Evolutionary conservation across 2,113 vertebrate genomes (phyloP).

Genomic region (Syngnathus scovelli): DNA sequence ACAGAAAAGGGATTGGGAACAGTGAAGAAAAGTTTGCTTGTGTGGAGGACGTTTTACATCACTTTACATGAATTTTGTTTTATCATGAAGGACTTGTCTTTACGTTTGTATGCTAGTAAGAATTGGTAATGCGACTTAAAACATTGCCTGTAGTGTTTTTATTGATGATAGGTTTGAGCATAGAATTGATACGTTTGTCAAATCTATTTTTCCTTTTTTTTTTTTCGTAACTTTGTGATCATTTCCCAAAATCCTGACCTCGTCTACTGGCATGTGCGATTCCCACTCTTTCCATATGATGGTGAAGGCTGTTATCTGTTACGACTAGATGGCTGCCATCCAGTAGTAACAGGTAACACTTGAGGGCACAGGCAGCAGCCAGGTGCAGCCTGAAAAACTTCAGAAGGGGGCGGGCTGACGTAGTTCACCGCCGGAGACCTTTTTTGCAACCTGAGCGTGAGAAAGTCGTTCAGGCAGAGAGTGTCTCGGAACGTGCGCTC

Average conservation of each 20-base stretch:
- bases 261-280: slow-evolving; percentile 10
- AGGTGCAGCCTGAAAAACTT: slow-evolving; percentile 80
- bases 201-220: too few species aligned
- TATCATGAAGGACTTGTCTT: background rate
- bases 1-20: too few species aligned
- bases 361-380: slow-evolving; percentile 72
- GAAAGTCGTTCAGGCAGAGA: slow-evolving; percentile 85
- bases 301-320: background rate
- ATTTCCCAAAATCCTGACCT: too few species aligned
- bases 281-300: slow-evolving; percentile 43
- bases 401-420: slow-evolving; percentile 66
- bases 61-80: background rate
- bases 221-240: too few species aligned
- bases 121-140: background rate
- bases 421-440: slow-evolving; percentile 68
- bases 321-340: slow-evolving; percentile 11
- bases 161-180: too few species aligned
- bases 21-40: too few species aligned
- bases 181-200: too few species aligned
- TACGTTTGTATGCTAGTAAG: background rate
- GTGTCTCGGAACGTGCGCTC: slow-evolving; percentile 53
- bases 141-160: too few species aligned
- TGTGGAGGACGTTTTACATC: background rate
- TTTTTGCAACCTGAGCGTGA: slow-evolving; percentile 85
- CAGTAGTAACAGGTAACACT: slow-evolving; percentile 71